Evolutionary conservation across 64 coral and sea anemone species (phyloP).

Genomic region (Orbicella faveolata): DNA sequence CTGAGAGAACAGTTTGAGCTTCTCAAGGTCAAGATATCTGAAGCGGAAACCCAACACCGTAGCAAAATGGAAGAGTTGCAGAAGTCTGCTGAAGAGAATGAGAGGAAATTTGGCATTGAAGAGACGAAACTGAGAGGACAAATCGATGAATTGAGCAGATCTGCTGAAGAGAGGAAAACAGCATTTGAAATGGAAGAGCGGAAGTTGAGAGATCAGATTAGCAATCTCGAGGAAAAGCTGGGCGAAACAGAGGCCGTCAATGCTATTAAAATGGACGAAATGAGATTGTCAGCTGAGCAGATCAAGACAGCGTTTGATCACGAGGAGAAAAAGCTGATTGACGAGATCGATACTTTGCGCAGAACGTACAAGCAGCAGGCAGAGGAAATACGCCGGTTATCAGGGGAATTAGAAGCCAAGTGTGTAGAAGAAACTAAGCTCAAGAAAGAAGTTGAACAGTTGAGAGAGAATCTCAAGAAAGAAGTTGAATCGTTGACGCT

Average conservation of each 20-base stretch:
- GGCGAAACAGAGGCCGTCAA: slow-evolving; percentile 53
- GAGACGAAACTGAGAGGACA: slow-evolving; percentile 24
- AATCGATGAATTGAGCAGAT: slow-evolving; percentile 5
- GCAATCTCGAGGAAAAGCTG: slow-evolving; percentile 67
- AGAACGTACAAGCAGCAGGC: slow-evolving; percentile 19
- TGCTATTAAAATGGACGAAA: slow-evolving; percentile 50
- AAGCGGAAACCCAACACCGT: slow-evolving; percentile 25
- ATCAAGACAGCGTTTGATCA: slow-evolving; percentile 56
- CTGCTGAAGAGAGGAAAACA: slow-evolving; percentile 15
- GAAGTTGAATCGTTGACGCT: not conserved
- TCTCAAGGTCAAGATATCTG: slow-evolving; percentile 21
- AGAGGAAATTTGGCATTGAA: slow-evolving; percentile 33
- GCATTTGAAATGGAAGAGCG: slow-evolving; percentile 34
- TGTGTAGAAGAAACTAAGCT: slow-evolving; percentile 26
- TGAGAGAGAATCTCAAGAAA: slow-evolving; percentile 46
- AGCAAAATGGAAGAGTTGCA: slow-evolving; percentile 57
- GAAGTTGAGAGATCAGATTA: slow-evolving; percentile 53
- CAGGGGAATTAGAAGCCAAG: not conserved
- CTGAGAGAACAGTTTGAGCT: slow-evolving; percentile 36
- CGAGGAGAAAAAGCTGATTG: slow-evolving; percentile 43
- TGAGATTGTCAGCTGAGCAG: slow-evolving; percentile 54
- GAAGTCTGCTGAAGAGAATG: slow-evolving; percentile 35
- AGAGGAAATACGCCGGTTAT: slow-evolving; percentile 25
- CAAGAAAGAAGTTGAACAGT: slow-evolving; percentile 50
- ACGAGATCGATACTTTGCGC: slow-evolving; percentile 35